Evolutionary conservation across 2,113 vertebrate genomes (phyloP), one percentile per base, ranked within the genome.

Genomic region (Cercocebus atys): DNA sequence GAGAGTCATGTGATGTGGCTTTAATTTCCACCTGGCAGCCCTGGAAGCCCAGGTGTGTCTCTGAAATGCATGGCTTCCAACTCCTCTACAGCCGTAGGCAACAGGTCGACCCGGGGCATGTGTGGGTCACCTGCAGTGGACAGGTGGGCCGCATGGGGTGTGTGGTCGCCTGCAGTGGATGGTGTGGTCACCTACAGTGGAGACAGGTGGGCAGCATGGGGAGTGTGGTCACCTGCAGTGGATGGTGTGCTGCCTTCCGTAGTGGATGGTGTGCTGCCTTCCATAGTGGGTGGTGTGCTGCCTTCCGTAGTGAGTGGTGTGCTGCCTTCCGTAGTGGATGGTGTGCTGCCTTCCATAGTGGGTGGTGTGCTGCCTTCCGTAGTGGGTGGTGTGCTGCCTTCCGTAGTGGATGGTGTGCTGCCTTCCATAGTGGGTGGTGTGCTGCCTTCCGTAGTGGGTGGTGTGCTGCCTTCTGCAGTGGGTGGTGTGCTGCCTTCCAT

Each of bases 401-500:
- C n/a, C n/a, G n/a, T n/a, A n/a, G n/a, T n/a, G n/a, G n/a, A n/a
- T n/a, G n/a, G n/a, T n/a, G n/a, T 7, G 3, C 25, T 30, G 3
- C 25, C 18, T 43, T 30, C 25, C 12, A 25, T 1, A 12, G 59
- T 27, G 25, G 25, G 0, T 0, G 23, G 9, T 61, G 59, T 47
- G 47, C 47, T 47, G 2, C 47, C 47, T 47, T 47, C 23, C 5
- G 9, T 0, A 11, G 59, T 27, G 10, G 59, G 0, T 0, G 23
- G 1, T 59, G 25, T 59, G 47, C 47, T 50, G 12, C 47, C 47
- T 50, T 50, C 59, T 0, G 10, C 0, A 12, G 59, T 27, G 10
- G 59, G 0, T 0, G 23, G 1, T 61, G 59, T 9, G 47, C 12
- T 50, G 47, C 47, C 52, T 6, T 18, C 25, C 2, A 10, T 4